Percentiles rank a stretch among this genome's conserved stretches.
phyloP scores from a whole-genome alignment of 2,888 invertebrate genomes.

The Lochmaea capreae region DNA sequence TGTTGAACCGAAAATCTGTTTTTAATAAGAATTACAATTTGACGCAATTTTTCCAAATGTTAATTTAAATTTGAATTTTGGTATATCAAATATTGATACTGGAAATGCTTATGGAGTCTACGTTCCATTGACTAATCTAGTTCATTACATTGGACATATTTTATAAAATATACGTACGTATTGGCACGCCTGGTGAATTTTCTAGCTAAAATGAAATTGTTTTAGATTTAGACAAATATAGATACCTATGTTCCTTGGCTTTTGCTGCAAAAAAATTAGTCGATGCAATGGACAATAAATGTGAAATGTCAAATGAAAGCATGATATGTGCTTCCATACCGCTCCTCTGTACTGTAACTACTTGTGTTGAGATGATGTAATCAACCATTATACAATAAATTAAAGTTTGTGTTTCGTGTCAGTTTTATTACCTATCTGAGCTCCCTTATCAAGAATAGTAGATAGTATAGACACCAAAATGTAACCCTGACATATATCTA shows the following conservation, averaged over 20 bases:
- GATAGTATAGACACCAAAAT: too few species aligned
- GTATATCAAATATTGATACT: background rate
- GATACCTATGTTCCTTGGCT: slow-evolving; percentile 60
- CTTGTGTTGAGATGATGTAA: slow-evolving; percentile 62
- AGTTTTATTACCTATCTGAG: slow-evolving; percentile 2
- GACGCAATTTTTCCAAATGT: too few species aligned
- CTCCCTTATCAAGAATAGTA: background rate
- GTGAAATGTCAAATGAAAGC: slow-evolving; percentile 58
- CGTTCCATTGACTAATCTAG: slow-evolving; percentile 10
- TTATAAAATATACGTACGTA: slow-evolving; percentile 37
- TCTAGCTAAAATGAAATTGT: slow-evolving; percentile 44
- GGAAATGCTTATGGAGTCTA: background rate
- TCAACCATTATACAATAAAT: slow-evolving; percentile 55
- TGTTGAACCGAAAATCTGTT: too few species aligned
- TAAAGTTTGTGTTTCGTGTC: slow-evolving; percentile 44
- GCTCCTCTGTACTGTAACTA: slow-evolving; percentile 61
- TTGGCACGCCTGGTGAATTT: slow-evolving; percentile 40
- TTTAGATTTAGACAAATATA: slow-evolving; percentile 45
- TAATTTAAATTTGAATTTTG: too few species aligned
- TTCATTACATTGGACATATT: slow-evolving; percentile 18
- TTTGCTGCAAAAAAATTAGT: slow-evolving; percentile 57
- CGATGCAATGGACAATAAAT: slow-evolving; percentile 54
- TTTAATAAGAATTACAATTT: too few species aligned
- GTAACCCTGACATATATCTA: too few species aligned
- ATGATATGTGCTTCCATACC: slow-evolving; percentile 64